These are phyloP conservation scores for Drosophila auraria DNA, from an alignment of 1,140 invertebrate genomes.

Conservation along the genomic window DNA sequence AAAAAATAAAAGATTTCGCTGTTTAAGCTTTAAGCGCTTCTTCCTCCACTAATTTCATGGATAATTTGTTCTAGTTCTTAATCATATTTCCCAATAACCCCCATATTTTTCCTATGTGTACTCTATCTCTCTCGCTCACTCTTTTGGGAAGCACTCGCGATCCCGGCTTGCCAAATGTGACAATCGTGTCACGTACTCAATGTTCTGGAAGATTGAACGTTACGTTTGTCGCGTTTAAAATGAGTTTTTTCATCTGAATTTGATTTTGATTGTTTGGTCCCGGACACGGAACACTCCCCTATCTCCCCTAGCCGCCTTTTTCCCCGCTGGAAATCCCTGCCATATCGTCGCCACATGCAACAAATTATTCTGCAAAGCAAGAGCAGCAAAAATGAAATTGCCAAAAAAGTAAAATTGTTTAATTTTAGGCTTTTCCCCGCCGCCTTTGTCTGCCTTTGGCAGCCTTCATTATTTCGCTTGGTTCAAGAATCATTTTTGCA, in stretches of 20 bases:
- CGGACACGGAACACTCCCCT: conserved; percentile 41
- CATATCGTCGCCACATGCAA: conserved; percentile 63
- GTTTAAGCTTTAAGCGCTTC: too few species aligned
- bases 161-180: conserved; percentile 68
- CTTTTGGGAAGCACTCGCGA: not conserved
- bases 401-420: conserved; percentile 75
- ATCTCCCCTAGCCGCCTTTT: not conserved
- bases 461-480: conserved; percentile 56
- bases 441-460: conserved; percentile 32
- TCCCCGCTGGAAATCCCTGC: conserved; percentile 47
- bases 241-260: conserved; percentile 80
- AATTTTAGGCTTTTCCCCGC: conserved; percentile 70
- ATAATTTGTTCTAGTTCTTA: not conserved
- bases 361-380: conserved; percentile 65
- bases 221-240: conserved; percentile 84
- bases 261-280: conserved; percentile 83
- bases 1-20: too few species aligned
- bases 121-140: not conserved
- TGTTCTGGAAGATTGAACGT: conserved; percentile 85
- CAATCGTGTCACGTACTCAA: conserved; percentile 83
- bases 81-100: not conserved
- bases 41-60: too few species aligned
- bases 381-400: conserved; percentile 42
- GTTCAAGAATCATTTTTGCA: conserved; percentile 51
- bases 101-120: not conserved